Evolutionary conservation across 1,140 invertebrate genomes (phyloP).

Genomic region (Chelonus insularis): DNA sequence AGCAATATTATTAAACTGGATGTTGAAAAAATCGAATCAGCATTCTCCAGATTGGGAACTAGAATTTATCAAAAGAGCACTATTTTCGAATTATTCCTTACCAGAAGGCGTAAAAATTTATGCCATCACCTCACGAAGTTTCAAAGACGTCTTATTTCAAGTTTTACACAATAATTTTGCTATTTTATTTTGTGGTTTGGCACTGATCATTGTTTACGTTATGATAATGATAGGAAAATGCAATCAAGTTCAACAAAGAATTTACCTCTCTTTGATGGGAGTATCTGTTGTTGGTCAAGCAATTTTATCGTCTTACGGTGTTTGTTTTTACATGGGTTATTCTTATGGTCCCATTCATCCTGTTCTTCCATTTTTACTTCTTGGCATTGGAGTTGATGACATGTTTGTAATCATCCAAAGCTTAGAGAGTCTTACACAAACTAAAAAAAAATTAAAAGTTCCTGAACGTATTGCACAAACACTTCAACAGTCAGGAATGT

Average conservation of each 20-base stretch:
- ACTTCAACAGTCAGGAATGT: conserved; percentile 66
- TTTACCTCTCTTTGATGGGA: conserved; percentile 60
- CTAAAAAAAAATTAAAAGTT: conserved; percentile 45
- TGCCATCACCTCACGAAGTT: conserved; percentile 52
- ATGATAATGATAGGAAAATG: conserved; percentile 63
- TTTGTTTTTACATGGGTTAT: conserved; percentile 61
- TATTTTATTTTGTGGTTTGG: conserved; percentile 60
- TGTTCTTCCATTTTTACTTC: conserved; percentile 63
- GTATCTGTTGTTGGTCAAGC: conserved; percentile 61
- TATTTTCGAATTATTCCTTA: conserved; percentile 42
- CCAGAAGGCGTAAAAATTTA: conserved; percentile 52
- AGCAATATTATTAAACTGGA: conserved; percentile 55
- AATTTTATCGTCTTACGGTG: conserved; percentile 61
- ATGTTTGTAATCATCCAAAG: conserved; percentile 63
- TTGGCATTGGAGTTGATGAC: conserved; percentile 63
- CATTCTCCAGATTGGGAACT: conserved; percentile 49
- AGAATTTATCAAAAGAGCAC: conserved; percentile 50
- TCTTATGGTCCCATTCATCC: conserved; percentile 64
- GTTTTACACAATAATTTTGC: conserved; percentile 60
- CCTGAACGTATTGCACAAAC: conserved; percentile 54
- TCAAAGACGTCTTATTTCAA: conserved; percentile 49
- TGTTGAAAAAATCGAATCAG: conserved; percentile 49
- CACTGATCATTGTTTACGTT: conserved; percentile 62
- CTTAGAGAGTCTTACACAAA: conserved; percentile 44
- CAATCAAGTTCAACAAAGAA: conserved; percentile 61